These are phyloP conservation scores for Hycleus cichorii DNA, from an alignment of 1,140 invertebrate species.

Conservation along the genomic window DNA sequence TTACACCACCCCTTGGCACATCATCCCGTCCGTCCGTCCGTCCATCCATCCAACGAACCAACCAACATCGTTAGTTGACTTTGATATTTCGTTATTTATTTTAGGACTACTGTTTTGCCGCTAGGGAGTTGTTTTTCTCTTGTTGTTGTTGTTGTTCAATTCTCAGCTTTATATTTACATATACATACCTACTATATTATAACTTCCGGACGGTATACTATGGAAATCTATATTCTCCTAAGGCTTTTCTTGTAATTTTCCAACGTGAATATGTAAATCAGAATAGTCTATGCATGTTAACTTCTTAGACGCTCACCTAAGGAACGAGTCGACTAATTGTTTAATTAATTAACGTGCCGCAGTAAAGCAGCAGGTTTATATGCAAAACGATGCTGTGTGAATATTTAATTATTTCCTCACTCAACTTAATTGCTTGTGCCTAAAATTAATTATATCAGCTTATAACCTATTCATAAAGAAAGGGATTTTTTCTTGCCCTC, in stretches of 20 bases:
- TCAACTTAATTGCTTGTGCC: conserved; percentile 24
- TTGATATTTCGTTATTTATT: not conserved
- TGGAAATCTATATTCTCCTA: too few species aligned
- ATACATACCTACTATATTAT: too few species aligned
- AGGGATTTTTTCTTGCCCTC: not conserved
- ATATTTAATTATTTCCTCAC: conserved; percentile 29
- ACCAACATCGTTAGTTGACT: not conserved
- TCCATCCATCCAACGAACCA: too few species aligned
- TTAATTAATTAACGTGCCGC: conserved; percentile 23
- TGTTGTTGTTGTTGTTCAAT: too few species aligned
- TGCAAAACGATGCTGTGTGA: conserved; percentile 18
- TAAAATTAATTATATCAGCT: conserved; percentile 22
- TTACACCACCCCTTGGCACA: conserved; percentile 18
- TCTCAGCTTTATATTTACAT: too few species aligned
- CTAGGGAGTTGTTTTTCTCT: too few species aligned
- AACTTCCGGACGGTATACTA: too few species aligned
- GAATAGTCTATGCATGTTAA: too few species aligned
- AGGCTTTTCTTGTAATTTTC: too few species aligned
- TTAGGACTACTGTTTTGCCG: not conserved
- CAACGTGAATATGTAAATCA: too few species aligned
- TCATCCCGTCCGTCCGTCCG: too few species aligned
- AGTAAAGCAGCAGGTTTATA: conserved; percentile 17
- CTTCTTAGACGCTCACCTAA: not conserved
- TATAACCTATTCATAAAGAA: conserved; percentile 16
- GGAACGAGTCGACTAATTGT: conserved; percentile 20